Conservation (phyloP, 2,888 invertebrate genomes). For the Rhyacophila evoluta region DNA sequence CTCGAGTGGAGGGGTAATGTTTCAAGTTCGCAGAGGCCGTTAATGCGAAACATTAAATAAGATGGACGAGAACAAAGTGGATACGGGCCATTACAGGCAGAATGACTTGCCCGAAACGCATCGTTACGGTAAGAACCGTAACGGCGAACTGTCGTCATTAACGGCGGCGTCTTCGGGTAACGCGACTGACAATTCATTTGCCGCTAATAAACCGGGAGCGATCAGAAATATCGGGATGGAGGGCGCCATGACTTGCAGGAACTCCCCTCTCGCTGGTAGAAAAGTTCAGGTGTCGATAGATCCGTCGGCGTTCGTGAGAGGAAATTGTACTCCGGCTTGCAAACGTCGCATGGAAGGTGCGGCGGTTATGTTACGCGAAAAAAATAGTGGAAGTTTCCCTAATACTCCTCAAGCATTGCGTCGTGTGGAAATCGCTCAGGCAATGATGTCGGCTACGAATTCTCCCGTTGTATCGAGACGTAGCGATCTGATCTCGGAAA, state of each 20-base stretch:
- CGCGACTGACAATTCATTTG: conserved; percentile 33
- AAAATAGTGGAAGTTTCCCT: conserved; percentile 57
- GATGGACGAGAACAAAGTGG: conserved; percentile 59
- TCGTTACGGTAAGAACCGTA: conserved; percentile 61
- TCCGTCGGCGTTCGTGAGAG: conserved; percentile 61
- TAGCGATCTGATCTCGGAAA: conserved; percentile 66
- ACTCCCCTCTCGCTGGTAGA: conserved; percentile 45
- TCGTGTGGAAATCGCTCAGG: conserved; percentile 59
- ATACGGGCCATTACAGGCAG: conserved; percentile 57
- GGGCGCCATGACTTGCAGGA: conserved; percentile 44
- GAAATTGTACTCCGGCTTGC: conserved; percentile 58
- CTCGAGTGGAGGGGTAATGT: background rate
- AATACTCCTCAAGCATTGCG: conserved; percentile 62
- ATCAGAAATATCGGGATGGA: conserved; percentile 48
- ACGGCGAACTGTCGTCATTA: conserved; percentile 61
- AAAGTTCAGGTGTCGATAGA: conserved; percentile 57
- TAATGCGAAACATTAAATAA: conserved; percentile 37
- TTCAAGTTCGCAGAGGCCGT: conserved; percentile 19
- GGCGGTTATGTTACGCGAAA: conserved; percentile 58
- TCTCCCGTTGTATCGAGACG: conserved; percentile 66
- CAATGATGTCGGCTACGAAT: conserved; percentile 64
- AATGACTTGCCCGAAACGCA: conserved; percentile 62
- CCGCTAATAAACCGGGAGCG: conserved; percentile 38
- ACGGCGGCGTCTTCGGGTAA: conserved; percentile 32
- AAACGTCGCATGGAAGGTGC: conserved; percentile 60